Evolutionary conservation across 2,888 invertebrate genomes (phyloP).

Genomic region (Acanthosepion lycidas): DNA sequence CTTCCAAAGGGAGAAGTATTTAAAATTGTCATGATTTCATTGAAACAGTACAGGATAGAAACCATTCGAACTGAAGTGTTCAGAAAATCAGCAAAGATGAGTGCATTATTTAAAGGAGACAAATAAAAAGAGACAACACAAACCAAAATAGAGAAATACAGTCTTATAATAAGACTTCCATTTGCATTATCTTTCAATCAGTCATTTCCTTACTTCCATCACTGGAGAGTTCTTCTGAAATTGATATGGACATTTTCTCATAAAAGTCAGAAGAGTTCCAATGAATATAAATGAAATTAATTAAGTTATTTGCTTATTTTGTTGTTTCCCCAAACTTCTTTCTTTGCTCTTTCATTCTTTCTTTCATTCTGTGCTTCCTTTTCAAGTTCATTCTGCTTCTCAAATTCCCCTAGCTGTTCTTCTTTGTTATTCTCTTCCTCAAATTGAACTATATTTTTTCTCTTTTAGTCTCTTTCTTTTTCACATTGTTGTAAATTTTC

Average conservation of each 20-base stretch:
- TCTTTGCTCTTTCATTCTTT: not conserved
- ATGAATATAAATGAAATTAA: constrained; percentile 8
- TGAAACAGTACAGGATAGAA: too few relatives aligned
- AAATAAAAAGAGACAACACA: not conserved
- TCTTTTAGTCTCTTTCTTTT: not conserved
- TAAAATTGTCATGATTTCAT: too few relatives aligned
- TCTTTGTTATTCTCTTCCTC: not conserved
- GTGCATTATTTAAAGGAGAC: not conserved
- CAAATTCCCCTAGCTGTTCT: too few relatives aligned
- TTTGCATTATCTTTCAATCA: not conserved
- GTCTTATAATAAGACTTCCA: not conserved
- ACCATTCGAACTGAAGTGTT: not conserved
- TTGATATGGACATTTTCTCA: not conserved
- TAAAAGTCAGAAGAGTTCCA: not conserved
- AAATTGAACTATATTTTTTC: not conserved
- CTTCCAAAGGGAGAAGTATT: too few relatives aligned
- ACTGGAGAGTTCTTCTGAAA: not conserved
- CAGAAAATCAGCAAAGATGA: not conserved
- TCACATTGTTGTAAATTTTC: not conserved
- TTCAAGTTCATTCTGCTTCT: not conserved
- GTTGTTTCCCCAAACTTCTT: not conserved
- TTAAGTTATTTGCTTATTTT: not conserved
- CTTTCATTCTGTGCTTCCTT: not conserved
- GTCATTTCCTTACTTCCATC: not conserved
- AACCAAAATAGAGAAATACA: not conserved